A percentile compares a stretch with the other conserved stretches of the same genome.
These are phyloP conservation scores for Clarias macrocephalus DNA, from an alignment of 2,113 vertebrate genomes.

Conservation along the genomic window DNA sequence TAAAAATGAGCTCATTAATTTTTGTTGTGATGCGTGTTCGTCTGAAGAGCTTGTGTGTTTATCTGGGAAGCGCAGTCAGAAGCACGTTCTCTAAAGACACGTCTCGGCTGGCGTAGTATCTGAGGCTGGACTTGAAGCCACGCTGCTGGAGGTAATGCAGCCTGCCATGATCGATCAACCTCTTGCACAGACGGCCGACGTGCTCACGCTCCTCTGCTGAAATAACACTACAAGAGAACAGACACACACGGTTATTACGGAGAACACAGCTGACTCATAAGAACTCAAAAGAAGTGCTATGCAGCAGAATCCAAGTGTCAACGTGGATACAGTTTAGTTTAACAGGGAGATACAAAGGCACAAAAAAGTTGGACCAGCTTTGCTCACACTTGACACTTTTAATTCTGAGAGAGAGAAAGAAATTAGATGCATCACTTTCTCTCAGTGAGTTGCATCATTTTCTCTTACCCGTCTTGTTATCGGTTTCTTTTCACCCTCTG, in stretches of 20 bases:
- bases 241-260: neutral
- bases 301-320: neutral
- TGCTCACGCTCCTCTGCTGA: constrained; percentile 78
- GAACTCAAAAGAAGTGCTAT: neutral
- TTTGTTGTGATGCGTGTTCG: neutral
- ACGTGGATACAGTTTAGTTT: neutral
- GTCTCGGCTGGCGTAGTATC: constrained; percentile 72
- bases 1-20: neutral
- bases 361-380: neutral
- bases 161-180: constrained; percentile 85
- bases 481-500: neutral
- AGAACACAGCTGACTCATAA: neutral
- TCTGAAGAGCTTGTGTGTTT: neutral
- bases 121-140: constrained; percentile 77
- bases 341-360: neutral
- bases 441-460: no score
- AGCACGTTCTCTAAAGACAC: constrained; percentile 93
- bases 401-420: neutral
- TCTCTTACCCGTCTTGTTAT: no score
- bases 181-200: constrained; percentile 85
- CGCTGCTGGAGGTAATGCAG: constrained; percentile 77
- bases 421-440: neutral
- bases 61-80: constrained; percentile 79
- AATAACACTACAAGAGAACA: constrained; percentile 71
- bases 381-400: neutral